These are phyloP conservation scores for Eudyptes chrysolophus DNA, from an alignment of 2,113 vertebrate genomes.

Conservation along the genomic window DNA sequence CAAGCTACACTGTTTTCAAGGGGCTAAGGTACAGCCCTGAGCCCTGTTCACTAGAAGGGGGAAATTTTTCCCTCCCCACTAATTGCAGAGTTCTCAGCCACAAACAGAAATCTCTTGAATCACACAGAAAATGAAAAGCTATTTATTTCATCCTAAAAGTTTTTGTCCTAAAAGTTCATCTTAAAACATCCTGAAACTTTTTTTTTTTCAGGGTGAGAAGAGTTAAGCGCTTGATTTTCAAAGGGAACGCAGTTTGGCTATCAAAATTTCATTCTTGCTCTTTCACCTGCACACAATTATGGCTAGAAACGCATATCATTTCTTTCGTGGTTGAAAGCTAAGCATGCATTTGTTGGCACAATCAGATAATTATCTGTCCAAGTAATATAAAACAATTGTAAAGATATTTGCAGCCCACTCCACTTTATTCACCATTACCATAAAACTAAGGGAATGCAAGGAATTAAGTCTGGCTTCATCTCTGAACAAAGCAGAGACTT, in stretches of 20 bases:
- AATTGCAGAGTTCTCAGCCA: background rate
- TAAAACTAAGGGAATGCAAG: background rate
- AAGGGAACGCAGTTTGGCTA: background rate
- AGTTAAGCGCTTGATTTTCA: background rate
- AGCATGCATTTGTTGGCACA: constrained; percentile 34
- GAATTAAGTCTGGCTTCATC: constrained; percentile 3
- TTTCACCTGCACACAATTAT: constrained; percentile 15
- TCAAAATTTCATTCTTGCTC: background rate
- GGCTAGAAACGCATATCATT: background rate
- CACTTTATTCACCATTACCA: background rate
- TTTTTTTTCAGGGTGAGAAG: background rate
- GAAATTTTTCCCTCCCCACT: background rate
- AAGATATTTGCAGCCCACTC: constrained; percentile 22
- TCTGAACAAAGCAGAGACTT: background rate
- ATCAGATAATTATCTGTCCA: constrained; percentile 15
- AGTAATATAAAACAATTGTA: constrained; percentile 39
- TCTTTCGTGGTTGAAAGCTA: background rate
- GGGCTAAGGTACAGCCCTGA: background rate
- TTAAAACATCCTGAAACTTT: background rate
- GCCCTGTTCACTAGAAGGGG: background rate
- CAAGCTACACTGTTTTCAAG: background rate
- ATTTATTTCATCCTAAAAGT: background rate
- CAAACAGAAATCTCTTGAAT: background rate
- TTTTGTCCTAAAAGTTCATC: background rate
- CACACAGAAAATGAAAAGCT: background rate